phyloP scores from a whole-genome alignment of 2,888 invertebrate species.

The Oligia latruncula region DNA sequence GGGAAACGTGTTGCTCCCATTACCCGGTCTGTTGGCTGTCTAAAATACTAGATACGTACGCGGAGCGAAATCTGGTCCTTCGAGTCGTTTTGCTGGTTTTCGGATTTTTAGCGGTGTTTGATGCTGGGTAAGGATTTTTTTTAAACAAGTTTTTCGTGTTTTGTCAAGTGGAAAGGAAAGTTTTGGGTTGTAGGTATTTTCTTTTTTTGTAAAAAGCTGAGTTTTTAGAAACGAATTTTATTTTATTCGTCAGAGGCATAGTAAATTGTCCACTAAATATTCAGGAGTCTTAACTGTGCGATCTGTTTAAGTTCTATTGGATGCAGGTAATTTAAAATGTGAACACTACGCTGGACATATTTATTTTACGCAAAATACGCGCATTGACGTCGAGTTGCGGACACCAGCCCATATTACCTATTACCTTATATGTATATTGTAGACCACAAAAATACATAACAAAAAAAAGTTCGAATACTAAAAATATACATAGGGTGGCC shows the following conservation, averaged over 20 bases:
- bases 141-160: constrained; percentile 22
- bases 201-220: not conserved
- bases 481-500: too few relatives aligned
- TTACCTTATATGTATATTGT: too few relatives aligned
- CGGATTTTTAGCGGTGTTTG: constrained; percentile 29
- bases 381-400: too few relatives aligned
- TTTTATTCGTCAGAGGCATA: not conserved
- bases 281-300: too few relatives aligned
- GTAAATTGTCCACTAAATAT: too few relatives aligned
- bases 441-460: too few relatives aligned
- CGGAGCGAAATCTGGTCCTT: constrained; percentile 48
- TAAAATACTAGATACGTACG: constrained; percentile 63
- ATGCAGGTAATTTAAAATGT: too few relatives aligned
- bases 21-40: constrained; percentile 61
- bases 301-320: too few relatives aligned
- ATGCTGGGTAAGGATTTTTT: constrained; percentile 15
- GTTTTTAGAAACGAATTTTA: not conserved
- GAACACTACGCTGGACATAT: too few relatives aligned
- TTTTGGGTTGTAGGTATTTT: not conserved
- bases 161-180: constrained; percentile 12
- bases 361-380: too few relatives aligned
- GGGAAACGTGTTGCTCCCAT: constrained; percentile 56
- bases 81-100: constrained; percentile 22
- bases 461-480: too few relatives aligned
- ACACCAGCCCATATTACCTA: too few relatives aligned